Evolutionary conservation across 2,797 vertebrate species (phyloP).

Genomic region (Eutrigla gurnardus): DNA sequence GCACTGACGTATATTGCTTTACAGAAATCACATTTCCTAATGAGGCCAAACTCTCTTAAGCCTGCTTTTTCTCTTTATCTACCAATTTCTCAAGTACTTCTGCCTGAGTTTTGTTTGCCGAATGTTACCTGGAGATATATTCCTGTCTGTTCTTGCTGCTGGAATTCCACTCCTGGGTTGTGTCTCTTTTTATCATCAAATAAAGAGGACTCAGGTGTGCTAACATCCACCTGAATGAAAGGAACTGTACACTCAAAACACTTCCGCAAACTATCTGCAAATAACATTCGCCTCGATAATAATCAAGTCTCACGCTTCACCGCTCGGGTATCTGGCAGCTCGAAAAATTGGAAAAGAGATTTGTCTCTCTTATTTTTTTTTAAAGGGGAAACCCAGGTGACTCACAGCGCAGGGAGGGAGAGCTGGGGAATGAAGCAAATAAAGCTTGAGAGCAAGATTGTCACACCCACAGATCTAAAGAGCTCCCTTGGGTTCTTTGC

Average conservation of each 20-base stretch:
- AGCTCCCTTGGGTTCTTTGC: constrained; percentile 73
- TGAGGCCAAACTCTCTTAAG: constrained; percentile 48
- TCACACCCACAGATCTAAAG: constrained; percentile 81
- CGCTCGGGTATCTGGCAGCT: constrained; percentile 51
- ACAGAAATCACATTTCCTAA: constrained; percentile 49
- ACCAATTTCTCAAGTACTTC: constrained; percentile 64
- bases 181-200: constrained; percentile 78
- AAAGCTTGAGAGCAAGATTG: constrained; percentile 69
- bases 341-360: constrained; percentile 53
- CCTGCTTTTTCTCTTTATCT: constrained; percentile 50
- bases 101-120: constrained; percentile 68
- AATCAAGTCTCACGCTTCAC: constrained; percentile 42
- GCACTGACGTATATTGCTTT: constrained; percentile 5
- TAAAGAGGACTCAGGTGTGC: constrained; percentile 78
- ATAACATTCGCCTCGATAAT: constrained; percentile 45
- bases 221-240: constrained; percentile 67
- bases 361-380: constrained; percentile 18
- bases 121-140: constrained; percentile 80
- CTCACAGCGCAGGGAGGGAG: constrained; percentile 66
- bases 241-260: constrained; percentile 61
- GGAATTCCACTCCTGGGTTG: constrained; percentile 82
- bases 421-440: constrained; percentile 72
- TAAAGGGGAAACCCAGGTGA: constrained; percentile 79
- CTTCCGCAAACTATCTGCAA: constrained; percentile 43
- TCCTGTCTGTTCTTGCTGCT: constrained; percentile 85